phyloP scores from a whole-genome alignment of 2,888 invertebrate genomes.

The Plemyria rubiginata region DNA sequence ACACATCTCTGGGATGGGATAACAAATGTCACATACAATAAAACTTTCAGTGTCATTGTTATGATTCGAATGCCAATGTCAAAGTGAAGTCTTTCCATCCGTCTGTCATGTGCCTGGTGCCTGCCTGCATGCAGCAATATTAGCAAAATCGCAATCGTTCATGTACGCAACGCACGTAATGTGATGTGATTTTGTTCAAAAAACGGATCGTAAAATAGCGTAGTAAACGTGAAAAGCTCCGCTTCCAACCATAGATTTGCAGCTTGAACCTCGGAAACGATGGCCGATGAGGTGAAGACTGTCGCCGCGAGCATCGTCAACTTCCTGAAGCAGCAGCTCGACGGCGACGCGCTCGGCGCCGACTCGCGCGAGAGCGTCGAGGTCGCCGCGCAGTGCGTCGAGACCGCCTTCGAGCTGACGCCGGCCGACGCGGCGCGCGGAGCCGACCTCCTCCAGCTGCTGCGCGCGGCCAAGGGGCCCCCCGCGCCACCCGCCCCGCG shows the following conservation, averaged over 20 bases:
- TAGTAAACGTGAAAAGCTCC: neutral
- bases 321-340: conserved; percentile 84
- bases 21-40: no score
- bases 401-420: conserved; percentile 93
- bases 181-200: neutral
- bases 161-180: neutral
- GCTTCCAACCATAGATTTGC: neutral
- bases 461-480: conserved; percentile 54
- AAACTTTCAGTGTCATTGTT: neutral
- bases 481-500: conserved; percentile 59
- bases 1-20: no score
- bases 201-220: neutral
- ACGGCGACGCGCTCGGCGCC: conserved; percentile 70
- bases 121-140: no score
- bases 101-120: no score
- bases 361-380: conserved; percentile 91
- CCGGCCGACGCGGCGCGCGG: conserved; percentile 71
- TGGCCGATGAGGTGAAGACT: conserved; percentile 71
- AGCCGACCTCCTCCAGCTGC: conserved; percentile 66
- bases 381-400: conserved; percentile 97
- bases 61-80: neutral
- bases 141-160: neutral
- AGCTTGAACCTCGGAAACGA: conserved; percentile 36
- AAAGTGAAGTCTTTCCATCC: no score
- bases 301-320: conserved; percentile 85